Evolutionary conservation across 1,140 invertebrate species (phyloP).

Genomic region (Tetraneura akinire): DNA sequence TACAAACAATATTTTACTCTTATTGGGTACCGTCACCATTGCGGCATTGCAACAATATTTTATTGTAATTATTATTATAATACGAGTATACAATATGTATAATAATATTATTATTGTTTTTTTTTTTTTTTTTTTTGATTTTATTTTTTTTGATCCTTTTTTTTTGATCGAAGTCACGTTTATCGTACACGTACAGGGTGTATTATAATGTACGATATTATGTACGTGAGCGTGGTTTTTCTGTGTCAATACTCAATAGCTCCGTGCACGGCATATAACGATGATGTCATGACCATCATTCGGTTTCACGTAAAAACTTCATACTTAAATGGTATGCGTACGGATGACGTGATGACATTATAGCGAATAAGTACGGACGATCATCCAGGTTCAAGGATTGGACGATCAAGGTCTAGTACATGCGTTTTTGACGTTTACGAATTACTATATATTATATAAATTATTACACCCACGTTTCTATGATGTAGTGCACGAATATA

Average conservation of each 20-base stretch:
- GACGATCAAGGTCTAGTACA: constrained; percentile 35
- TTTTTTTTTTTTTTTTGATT: too few relatives aligned
- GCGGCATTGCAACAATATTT: too few relatives aligned
- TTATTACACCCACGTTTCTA: not conserved
- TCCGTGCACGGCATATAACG: constrained; percentile 29
- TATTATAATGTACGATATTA: too few relatives aligned
- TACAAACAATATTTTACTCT: too few relatives aligned
- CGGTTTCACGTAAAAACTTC: not conserved
- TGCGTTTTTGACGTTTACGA: not conserved
- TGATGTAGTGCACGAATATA: not conserved
- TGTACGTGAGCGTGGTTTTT: constrained; percentile 7
- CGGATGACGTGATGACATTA: constrained; percentile 37
- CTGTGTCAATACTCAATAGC: constrained; percentile 4
- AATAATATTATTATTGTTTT: too few relatives aligned
- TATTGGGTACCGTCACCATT: too few relatives aligned
- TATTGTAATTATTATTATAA: too few relatives aligned
- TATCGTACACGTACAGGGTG: not conserved
- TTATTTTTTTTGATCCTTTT: too few relatives aligned
- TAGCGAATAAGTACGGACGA: not conserved
- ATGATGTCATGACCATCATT: constrained; percentile 30
- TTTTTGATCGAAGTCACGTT: constrained; percentile 26
- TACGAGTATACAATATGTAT: too few relatives aligned
- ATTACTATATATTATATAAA: not conserved
- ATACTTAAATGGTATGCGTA: not conserved
- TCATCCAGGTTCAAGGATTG: constrained; percentile 44